phyloP scores from a whole-genome alignment of 2,797 vertebrate genomes.

The Spinus pinus region DNA sequence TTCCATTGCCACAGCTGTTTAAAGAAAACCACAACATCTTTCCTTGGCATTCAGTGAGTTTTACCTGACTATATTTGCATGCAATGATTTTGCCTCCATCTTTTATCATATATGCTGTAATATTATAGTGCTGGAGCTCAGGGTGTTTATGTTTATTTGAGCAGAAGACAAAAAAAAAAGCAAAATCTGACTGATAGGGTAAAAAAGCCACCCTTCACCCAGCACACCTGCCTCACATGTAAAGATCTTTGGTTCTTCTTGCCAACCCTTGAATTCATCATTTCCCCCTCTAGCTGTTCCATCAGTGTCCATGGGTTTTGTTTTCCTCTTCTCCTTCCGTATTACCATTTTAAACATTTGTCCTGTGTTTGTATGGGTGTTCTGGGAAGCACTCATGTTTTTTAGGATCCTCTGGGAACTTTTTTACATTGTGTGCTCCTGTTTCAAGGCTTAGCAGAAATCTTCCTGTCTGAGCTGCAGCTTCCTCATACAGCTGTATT shows the following conservation, averaged over 20 bases:
- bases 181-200: background rate
- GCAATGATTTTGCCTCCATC: background rate
- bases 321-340: background rate
- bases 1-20: background rate
- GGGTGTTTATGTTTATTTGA: background rate
- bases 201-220: background rate
- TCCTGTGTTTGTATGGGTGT: background rate
- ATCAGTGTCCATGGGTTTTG: background rate
- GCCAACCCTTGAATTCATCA: background rate
- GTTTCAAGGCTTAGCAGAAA: background rate
- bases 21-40: background rate
- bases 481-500: background rate
- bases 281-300: background rate
- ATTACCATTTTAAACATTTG: background rate
- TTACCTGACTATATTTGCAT: background rate
- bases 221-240: accelerated
- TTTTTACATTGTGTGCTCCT: background rate
- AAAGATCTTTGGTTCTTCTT: background rate
- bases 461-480: background rate
- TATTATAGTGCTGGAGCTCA: background rate
- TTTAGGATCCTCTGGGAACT: background rate
- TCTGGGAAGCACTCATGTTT: background rate
- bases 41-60: background rate
- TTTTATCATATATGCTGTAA: background rate
- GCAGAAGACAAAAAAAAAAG: background rate